Percentiles rank a stretch among this genome's conserved stretches.
Conservation (phyloP, 2,797 vertebrate genomes). For the Argya squamiceps region DNA sequence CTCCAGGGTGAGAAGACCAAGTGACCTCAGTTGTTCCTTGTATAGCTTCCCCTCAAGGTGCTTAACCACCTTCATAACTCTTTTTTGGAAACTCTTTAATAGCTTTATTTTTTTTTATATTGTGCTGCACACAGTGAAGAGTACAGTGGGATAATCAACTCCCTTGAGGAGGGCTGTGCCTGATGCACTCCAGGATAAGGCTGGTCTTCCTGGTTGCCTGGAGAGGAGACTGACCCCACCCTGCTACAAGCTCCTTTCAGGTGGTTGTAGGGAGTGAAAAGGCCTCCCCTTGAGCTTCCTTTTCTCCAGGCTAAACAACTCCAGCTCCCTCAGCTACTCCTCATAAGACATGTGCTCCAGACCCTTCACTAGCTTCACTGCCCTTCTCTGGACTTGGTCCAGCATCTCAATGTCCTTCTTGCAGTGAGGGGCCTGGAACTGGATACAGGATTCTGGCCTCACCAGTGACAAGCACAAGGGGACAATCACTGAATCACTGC, state of each 20-base stretch:
- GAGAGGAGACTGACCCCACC: background rate
- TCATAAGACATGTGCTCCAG: background rate
- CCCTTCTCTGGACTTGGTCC: fast-evolving
- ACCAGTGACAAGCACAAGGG: too few relatives aligned
- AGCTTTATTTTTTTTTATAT: background rate
- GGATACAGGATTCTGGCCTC: background rate
- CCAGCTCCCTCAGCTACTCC: background rate
- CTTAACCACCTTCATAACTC: background rate
- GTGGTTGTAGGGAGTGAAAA: background rate
- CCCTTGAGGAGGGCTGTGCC: too few relatives aligned
- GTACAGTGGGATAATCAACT: background rate
- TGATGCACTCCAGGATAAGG: fast-evolving
- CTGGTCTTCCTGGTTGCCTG: background rate
- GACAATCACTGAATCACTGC: background rate
- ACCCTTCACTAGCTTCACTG: background rate
- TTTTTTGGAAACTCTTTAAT: background rate
- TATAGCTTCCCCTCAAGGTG: background rate
- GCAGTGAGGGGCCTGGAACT: too few relatives aligned
- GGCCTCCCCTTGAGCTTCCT: background rate
- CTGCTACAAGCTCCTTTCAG: background rate
- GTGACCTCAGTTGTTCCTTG: background rate
- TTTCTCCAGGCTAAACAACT: background rate
- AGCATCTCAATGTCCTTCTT: background rate
- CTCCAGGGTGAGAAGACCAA: background rate
- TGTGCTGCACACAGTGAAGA: background rate